phyloP scores from a whole-genome alignment of 2,113 vertebrate species.

The Myotis lucifugus region DNA sequence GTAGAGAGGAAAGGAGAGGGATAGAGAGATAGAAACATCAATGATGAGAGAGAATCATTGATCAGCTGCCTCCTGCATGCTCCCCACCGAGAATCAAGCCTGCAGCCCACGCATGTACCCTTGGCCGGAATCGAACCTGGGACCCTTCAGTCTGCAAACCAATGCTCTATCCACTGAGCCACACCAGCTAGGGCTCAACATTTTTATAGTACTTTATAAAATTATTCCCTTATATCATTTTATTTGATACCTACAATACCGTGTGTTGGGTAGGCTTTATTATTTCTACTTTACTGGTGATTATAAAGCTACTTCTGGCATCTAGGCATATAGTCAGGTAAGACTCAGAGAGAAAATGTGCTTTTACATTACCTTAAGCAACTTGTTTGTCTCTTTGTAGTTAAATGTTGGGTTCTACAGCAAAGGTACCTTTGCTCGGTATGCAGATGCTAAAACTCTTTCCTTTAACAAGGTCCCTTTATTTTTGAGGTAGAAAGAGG shows the following conservation, averaged over 20 bases:
- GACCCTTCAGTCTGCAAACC: no score
- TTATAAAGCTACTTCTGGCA: conserved; percentile 23
- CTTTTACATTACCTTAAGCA: conserved; percentile 2
- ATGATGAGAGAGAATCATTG: no score
- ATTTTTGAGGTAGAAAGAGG: background rate
- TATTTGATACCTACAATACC: background rate
- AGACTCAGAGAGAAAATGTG: background rate
- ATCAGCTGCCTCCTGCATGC: no score
- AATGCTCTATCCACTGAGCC: no score
- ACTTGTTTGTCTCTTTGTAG: conserved; percentile 21
- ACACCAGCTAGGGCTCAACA: background rate
- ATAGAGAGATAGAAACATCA: no score
- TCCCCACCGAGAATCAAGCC: no score
- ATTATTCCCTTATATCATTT: conserved; percentile 28
- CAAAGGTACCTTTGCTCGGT: background rate
- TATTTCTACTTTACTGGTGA: background rate
- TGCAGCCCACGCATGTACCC: no score
- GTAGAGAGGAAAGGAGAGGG: no score
- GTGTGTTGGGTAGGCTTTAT: conserved; percentile 40
- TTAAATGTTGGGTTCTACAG: background rate
- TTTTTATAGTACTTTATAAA: conserved; percentile 30
- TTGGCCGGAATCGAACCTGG: no score
- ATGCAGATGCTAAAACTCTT: background rate
- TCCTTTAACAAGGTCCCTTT: background rate
- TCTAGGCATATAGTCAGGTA: background rate